Base-by-base conservation (phyloP, 1,140 invertebrate species). In the Mercenaria mercenaria region DNA sequence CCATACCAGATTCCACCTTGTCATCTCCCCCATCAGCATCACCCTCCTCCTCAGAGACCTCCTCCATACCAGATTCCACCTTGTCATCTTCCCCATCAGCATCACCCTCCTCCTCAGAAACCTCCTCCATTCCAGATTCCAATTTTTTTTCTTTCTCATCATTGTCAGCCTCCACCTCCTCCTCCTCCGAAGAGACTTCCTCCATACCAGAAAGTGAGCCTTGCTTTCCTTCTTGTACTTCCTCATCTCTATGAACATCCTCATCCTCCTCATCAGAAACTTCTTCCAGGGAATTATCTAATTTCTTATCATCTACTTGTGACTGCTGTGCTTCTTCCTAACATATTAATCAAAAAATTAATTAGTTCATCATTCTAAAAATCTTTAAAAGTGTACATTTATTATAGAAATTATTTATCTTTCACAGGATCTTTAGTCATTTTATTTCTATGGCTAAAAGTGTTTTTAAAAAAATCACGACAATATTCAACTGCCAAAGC, bases 241-340 rank as follows among this genome's bases (percentile, higher is more conserved):
- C 72, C 41, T 83, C 50, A 50, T 59, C 88, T 23, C 20, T 87
- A 77, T 13, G 87, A 76, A 43, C 87, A 81, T 86, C 89, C 82
- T 26, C 84, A 26, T 91, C 92, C 50, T 92, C 92, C 50, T 92
- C 92, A 85, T 92, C 92, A 29, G 92, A 92, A 61, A 92, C 90
- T 52, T 92, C 92, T 69, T 88, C 86, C 4, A 88, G 82, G 0
- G 43, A 69, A 29, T 61, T 41, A 41, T 82, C 80, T 23, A 29
- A 61, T 67, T 82, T 64, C 32, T 34, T 61, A 8, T 79, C 76
- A n/a, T 64, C 59, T n/a, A 29, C 26, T 29, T 39, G 1, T 39
- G 67, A 11, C 23, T 4, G 56, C 20, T 13, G 56, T 4, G 6
- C 23, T 59, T 59, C 56, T 4, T 20, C 56, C 56, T 59, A n/a